Conservation (phyloP, 37 sponge, comb jelly and placozoan species). For the Diacarnus erythraeanus region DNA sequence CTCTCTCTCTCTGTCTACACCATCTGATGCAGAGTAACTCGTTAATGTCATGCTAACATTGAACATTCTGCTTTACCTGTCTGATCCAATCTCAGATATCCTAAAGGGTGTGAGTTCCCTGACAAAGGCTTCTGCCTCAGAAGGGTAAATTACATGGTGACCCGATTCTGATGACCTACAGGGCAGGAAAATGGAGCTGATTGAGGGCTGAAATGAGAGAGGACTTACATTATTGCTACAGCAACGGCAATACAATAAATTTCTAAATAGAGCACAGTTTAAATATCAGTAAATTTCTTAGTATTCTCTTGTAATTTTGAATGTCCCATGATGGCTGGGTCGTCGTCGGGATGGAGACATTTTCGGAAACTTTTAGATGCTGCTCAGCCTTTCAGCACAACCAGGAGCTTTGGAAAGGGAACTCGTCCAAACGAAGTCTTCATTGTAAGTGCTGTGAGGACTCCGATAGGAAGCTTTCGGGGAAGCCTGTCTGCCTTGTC, state of each 20-base stretch:
- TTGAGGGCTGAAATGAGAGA: too few relatives aligned
- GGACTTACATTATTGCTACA: neutral
- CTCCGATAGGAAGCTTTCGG: conserved; percentile 23
- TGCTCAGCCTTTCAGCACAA: neutral
- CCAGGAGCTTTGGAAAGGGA: neutral
- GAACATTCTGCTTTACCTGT: conserved; percentile 30
- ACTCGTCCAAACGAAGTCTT: conserved; percentile 4
- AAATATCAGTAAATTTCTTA: neutral
- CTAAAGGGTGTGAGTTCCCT: conserved; percentile 38
- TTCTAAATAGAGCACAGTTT: neutral
- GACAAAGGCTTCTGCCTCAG: conserved; percentile 74
- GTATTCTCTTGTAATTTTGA: neutral
- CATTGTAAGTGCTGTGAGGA: conserved; percentile 13
- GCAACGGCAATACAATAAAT: neutral
- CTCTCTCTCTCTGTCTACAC: conserved; percentile 72
- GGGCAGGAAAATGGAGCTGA: neutral
- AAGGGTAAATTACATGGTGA: conserved; percentile 56
- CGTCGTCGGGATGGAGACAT: neutral
- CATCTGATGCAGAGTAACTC: conserved; percentile 35
- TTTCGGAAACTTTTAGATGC: neutral
- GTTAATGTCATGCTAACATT: neutral
- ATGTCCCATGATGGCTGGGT: conserved; percentile 4
- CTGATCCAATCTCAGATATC: conserved; percentile 65
- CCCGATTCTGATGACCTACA: neutral
- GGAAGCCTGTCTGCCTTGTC: neutral